Percentiles rank a stretch among this genome's conserved stretches.
Evolutionary conservation across 1,140 invertebrate genomes (phyloP).

Genomic region (Nasonia longicornis): DNA sequence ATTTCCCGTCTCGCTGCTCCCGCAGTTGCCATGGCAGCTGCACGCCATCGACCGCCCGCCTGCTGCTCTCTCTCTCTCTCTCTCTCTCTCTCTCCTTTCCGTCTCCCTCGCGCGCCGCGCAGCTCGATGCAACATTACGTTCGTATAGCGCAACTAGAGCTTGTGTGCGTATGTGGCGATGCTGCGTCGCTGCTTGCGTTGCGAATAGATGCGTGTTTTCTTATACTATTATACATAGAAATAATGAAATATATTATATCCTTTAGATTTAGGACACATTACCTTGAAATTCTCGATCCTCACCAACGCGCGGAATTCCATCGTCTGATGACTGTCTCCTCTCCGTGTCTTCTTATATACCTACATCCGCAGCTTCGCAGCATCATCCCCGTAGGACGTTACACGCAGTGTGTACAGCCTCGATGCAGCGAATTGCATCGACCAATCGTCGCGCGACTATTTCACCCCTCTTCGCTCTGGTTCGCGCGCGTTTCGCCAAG

Average conservation of each 20-base stretch:
- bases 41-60: constrained; percentile 44
- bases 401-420: constrained; percentile 44
- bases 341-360: background rate
- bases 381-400: constrained; percentile 31
- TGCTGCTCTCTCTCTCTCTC: background rate
- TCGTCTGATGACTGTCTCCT: background rate
- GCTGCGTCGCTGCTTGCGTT: background rate
- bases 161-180: background rate
- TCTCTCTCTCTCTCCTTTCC: constrained; percentile 17
- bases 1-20: constrained; percentile 44
- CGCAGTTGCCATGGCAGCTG: constrained; percentile 48
- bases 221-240: background rate
- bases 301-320: no score
- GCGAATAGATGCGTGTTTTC: background rate
- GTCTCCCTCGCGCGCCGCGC: background rate
- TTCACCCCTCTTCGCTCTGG: constrained; percentile 56
- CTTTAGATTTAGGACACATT: no score
- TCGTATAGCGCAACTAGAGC: background rate
- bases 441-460: constrained; percentile 50
- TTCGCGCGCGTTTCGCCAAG: constrained; percentile 45
- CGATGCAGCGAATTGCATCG: constrained; percentile 54
- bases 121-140: constrained; percentile 20
- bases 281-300: no score
- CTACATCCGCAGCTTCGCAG: background rate
- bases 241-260: no score